Base-by-base conservation (phyloP, 2,797 vertebrate species). In the Ara ararauna region DNA sequence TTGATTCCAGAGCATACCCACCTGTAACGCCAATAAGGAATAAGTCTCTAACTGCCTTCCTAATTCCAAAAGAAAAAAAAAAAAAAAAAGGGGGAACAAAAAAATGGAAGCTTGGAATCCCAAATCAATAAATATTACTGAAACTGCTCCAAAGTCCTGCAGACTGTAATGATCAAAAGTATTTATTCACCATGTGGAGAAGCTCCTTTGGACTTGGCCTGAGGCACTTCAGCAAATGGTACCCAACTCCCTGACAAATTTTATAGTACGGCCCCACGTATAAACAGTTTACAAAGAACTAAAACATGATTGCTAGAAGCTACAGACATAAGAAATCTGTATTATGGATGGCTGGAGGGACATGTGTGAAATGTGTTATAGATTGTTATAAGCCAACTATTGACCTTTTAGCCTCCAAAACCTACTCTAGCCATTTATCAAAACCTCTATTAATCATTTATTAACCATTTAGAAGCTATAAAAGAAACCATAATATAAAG, bases 371-470 rank as follows among this genome's bases (percentile, higher is more conserved):
- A 90, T 73, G 74, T 85, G 44, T 82, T 92, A 92, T 85, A 92
- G 84, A 79, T 94, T 78, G 80, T 86, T 93, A 85, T 85, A 92
- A 94, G 80, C 21, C 38, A 75, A 68, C 74, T 93, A 82, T 87
- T 96, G 92, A 95, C 96, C 92, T 92, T 93, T 93, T 85, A 87
- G 62, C 77, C 89, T 89, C 84, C 60, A 66, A 92, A 93, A 53
- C 19, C 54, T 81, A 50, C 89, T 93, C 77, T 72, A 89, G 48
- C 34, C 73, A 92, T 94, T 89, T 94, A 90, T 92, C 54, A 89
- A 94, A 96, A 82, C 16, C 12, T 89, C 53, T 89, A 90, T 95
- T 94, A 93, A 96, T 94, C 80, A 96, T 94, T 90, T 94, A 94
- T 93, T 96, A 96, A 95, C 89, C 47, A 90, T 95, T 96, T 94